phyloP scores from a whole-genome alignment of 2,797 vertebrate species.

The Oryzias dopingdopingensis region DNA sequence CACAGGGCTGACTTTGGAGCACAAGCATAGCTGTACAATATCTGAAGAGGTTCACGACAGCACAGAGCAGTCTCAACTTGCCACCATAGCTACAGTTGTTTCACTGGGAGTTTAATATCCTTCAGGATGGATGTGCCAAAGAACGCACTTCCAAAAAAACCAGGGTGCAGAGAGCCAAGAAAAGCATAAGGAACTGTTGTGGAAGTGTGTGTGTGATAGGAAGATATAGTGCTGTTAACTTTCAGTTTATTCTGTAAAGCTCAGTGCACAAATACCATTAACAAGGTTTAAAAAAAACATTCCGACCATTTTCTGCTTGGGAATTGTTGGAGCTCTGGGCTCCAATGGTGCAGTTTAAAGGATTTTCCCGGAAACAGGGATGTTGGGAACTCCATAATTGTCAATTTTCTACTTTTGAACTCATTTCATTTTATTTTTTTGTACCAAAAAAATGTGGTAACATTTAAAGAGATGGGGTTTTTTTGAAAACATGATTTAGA shows the following conservation, averaged over 20 bases:
- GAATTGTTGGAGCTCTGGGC: constrained; percentile 59
- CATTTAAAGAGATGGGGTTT: too few relatives aligned
- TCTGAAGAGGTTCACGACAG: constrained; percentile 17
- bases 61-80: constrained; percentile 30
- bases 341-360: constrained; percentile 44
- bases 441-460: too few relatives aligned
- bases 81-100: constrained; percentile 29
- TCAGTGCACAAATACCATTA: constrained; percentile 35
- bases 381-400: too few relatives aligned
- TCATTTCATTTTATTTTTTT: too few relatives aligned
- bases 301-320: constrained; percentile 32
- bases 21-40: constrained; percentile 10
- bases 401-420: too few relatives aligned
- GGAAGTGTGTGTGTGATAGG: constrained; percentile 38
- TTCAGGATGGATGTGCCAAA: constrained; percentile 33
- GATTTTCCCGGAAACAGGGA: constrained; percentile 5
- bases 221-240: constrained; percentile 44
- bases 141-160: constrained; percentile 54
- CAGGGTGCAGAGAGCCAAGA: constrained; percentile 50
- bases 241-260: constrained; percentile 34
- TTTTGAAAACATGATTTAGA: too few relatives aligned
- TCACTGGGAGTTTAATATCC: constrained; percentile 47
- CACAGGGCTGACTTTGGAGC: constrained; percentile 11
- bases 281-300: constrained; percentile 17
- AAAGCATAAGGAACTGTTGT: constrained; percentile 47